Conservation (phyloP, 1,140 invertebrate species). For the Chironomus tepperi region DNA sequence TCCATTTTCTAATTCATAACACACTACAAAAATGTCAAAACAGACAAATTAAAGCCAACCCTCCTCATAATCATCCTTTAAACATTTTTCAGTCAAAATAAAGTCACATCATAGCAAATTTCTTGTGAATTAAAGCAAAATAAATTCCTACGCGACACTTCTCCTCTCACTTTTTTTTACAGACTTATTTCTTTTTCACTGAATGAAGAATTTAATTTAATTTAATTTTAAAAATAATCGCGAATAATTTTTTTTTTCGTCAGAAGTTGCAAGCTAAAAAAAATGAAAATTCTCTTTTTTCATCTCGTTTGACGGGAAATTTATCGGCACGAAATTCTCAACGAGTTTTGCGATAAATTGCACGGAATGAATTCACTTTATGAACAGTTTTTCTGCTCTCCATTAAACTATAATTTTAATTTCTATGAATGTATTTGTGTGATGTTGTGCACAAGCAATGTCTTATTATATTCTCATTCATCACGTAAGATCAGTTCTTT, state of each 20-base stretch:
- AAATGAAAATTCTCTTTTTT: background rate
- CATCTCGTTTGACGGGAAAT: background rate
- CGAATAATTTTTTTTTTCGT: background rate
- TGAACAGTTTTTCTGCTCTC: background rate
- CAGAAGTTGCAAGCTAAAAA: too few relatives aligned
- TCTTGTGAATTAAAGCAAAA: background rate
- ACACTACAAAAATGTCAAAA: too few relatives aligned
- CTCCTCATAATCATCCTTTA: too few relatives aligned
- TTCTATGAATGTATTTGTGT: background rate
- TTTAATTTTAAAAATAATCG: background rate
- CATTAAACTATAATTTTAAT: background rate
- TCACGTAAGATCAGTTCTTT: too few relatives aligned
- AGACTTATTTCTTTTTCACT: background rate
- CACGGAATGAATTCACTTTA: background rate
- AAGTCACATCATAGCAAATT: background rate
- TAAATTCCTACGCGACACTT: background rate
- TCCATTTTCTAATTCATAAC: too few relatives aligned
- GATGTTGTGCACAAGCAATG: too few relatives aligned
- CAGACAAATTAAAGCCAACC: too few relatives aligned
- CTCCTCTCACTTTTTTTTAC: background rate
- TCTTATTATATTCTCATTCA: too few relatives aligned
- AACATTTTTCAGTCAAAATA: background rate
- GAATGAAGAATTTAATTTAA: constrained; percentile 10
- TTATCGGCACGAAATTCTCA: background rate
- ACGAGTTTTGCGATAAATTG: background rate